A percentile compares a stretch with the other conserved stretches of the same genome.
Conservation (phyloP, 2,888 invertebrate species). For the Pachydiplax longipennis region DNA sequence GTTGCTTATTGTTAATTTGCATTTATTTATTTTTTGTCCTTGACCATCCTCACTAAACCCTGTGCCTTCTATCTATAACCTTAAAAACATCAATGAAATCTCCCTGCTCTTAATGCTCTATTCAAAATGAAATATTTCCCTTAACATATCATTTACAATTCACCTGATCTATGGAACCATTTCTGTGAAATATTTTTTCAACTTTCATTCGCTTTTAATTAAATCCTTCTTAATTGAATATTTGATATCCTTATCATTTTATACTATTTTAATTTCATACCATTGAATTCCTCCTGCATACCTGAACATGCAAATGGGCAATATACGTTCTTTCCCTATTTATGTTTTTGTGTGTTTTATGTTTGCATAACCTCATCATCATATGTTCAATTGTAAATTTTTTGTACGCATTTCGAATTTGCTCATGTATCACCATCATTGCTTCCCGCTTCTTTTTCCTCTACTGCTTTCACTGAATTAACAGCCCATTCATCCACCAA, state of each 20-base stretch:
- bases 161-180: neutral
- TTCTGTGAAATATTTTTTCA: neutral
- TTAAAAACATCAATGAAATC: neutral
- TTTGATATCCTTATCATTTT: too few relatives aligned
- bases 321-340: too few relatives aligned
- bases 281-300: too few relatives aligned
- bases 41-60: neutral
- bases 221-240: too few relatives aligned
- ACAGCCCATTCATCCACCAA: slow-evolving; percentile 56
- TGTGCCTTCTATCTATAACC: neutral
- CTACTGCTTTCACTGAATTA: neutral
- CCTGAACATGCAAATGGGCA: too few relatives aligned
- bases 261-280: too few relatives aligned
- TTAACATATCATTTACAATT: neutral
- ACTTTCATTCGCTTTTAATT: too few relatives aligned
- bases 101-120: neutral
- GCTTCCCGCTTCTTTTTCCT: neutral
- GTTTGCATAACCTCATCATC: neutral
- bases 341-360: too few relatives aligned
- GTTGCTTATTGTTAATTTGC: neutral
- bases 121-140: neutral
- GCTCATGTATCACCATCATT: neutral
- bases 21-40: neutral
- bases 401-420: neutral
- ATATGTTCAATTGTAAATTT: neutral